Percentiles rank a stretch among this genome's conserved stretches.
Conservation (phyloP, 2,797 vertebrate genomes). For the Natrix natrix region DNA sequence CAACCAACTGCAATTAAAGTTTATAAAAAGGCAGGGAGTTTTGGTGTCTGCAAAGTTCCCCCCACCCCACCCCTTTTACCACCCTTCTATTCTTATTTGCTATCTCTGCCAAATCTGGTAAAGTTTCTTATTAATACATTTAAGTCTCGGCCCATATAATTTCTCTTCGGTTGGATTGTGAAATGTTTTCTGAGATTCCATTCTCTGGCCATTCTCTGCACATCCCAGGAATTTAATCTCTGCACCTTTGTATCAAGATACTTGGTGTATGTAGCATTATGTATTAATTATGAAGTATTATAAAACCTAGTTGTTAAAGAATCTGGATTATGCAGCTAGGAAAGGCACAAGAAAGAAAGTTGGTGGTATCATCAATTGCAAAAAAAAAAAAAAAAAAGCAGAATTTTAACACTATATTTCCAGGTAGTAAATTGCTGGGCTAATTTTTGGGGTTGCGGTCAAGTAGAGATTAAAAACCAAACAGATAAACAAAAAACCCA, state of each 20-base stretch:
- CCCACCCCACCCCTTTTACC: neutral
- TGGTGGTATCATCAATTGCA: slow-evolving; percentile 64
- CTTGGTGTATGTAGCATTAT: slow-evolving; percentile 40
- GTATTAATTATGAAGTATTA: slow-evolving; percentile 36
- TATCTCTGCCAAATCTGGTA: neutral
- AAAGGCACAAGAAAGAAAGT: slow-evolving; percentile 63
- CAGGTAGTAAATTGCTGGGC: slow-evolving; percentile 55
- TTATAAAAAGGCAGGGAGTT: neutral
- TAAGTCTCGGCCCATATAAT: neutral
- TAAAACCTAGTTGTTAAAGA: slow-evolving; percentile 67
- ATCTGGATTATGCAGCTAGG: slow-evolving; percentile 69
- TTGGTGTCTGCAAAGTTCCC: neutral
- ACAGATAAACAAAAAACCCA: neutral
- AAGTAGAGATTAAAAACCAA: slow-evolving; percentile 3
- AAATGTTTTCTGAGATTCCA: slow-evolving; percentile 23
- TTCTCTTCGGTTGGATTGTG: neutral
- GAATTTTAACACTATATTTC: slow-evolving; percentile 65
- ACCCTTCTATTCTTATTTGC: neutral
- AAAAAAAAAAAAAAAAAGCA: slow-evolving; percentile 32
- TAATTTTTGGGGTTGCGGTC: slow-evolving; percentile 39
- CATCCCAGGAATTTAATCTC: too few relatives aligned
- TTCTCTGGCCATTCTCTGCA: neutral
- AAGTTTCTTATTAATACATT: neutral
- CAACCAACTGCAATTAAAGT: neutral
- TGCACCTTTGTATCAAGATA: neutral